Evolutionary conservation across 2,113 vertebrate species (phyloP), one percentile per base, ranked within the genome.

Genomic region (Progne subis): DNA sequence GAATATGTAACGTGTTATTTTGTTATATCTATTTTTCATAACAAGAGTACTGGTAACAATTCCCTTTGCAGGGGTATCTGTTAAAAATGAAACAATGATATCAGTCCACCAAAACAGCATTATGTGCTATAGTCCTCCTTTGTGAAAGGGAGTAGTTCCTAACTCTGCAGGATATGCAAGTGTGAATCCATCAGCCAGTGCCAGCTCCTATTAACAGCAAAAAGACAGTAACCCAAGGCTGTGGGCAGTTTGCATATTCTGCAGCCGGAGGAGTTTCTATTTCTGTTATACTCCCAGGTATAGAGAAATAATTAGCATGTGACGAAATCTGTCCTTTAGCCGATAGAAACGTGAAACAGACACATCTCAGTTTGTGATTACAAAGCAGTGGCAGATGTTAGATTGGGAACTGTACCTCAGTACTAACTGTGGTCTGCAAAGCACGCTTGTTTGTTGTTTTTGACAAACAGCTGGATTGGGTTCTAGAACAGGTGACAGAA

Each of bases 251-350:
- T 57, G 24, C 3, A 2, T 64, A 71, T 78, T 92, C 65, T 84
- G 57, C 77, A 84, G 72, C 44, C 65, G 60, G 77, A 86, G 24
- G 47, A 81, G 31, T 60, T 97, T 88, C 69, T 94, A 64, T 94
- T 95, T 86, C 64, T 86, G 65, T 78, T 82, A 16, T 11, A 64
- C 37, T 76, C n/a, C 19, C 70, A 94, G 77, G 81, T 95, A 72
- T 1, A 34, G 46, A 32, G 55, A 59, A 74, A 39, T 70, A 59
- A 75, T 43, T n/a, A 52, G 18, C 37, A 15, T 44, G 25, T 68
- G 46, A 68, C 52, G 43, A 61, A 71, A 52, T 10, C 25, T 56
- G 29, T 85, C n/a, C 39, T 94, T 90, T 43, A 61, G 34, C 50
- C 63, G 63, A 29, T 15, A 67, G 43, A 61, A 76, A 41, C 46